Base-by-base conservation (phyloP, 2,888 invertebrate genomes). In the Harpalus rufipes region DNA sequence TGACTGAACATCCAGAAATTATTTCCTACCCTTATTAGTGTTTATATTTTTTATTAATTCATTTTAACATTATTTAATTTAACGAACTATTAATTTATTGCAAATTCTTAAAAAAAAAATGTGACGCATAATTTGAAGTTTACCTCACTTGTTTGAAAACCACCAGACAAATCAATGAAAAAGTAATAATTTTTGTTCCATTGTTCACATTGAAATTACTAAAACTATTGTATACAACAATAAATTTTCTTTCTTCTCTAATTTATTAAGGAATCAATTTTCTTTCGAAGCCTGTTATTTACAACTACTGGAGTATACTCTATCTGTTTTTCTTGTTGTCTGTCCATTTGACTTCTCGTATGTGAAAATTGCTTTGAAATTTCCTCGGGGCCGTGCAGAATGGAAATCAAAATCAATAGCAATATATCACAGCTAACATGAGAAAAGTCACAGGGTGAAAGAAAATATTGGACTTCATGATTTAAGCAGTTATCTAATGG, bases 291-390 rank as follows among this genome's bases (percentile, higher is more conserved):
- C 25, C 68, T 68, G 39, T 68, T 68, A 32, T 25, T 68, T 68
- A 68, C 32, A 32, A 10, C 25, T 12, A 12, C 12, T 51, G 8
- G 44, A 12, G 44, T 51, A 32, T 51, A 1, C 44, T 51, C 12
- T 12, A 12, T 51, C 44, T 51, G 12, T 51, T 51, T 51, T 51
- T 8, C 12, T 51, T 51, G 44, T 51, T 8, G 8, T 32, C 68
- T n/a, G 32, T n/a, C 68, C 32, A 39, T 14, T 39, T 14, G 68
- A 68, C 68, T 68, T 39, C 39, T 14, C 39, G 63, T 6, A 18
- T 32, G 68, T 68, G 25, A 39, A 68, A 68, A 68, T 68, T 68
- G 68, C 68, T 32, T 68, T 68, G 68, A n/a, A 68, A 68, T 68
- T 32, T 68, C 25, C 68, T 68, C 14, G 25, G 12, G 63, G 16